These are phyloP conservation scores for Riptortus pedestris DNA, from an alignment of 1,140 invertebrate genomes.

Conservation along the genomic window DNA sequence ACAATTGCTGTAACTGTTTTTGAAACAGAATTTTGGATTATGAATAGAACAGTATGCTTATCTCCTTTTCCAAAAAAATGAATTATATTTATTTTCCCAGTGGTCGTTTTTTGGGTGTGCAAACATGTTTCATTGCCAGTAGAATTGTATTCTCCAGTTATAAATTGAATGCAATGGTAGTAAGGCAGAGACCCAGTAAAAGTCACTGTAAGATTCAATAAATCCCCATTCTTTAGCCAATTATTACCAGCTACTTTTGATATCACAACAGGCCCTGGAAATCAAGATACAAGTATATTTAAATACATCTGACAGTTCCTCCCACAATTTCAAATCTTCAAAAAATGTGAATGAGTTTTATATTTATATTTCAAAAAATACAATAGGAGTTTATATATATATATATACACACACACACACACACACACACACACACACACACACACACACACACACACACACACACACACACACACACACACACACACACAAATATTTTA, in stretches of 20 bases:
- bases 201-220: slow-evolving; percentile 48
- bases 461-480: neutral
- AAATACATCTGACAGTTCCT: neutral
- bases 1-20: slow-evolving; percentile 53
- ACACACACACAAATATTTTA: neutral
- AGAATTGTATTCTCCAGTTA: slow-evolving; percentile 56
- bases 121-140: slow-evolving; percentile 66
- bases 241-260: slow-evolving; percentile 56
- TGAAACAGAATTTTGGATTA: slow-evolving; percentile 61
- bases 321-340: neutral
- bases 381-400: neutral
- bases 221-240: slow-evolving; percentile 68
- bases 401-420: slow-evolving; percentile 14
- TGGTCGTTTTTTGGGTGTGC: slow-evolving; percentile 7
- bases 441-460: neutral
- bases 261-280: slow-evolving; percentile 44
- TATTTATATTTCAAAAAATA: neutral
- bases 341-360: neutral
- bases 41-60: slow-evolving; percentile 58
- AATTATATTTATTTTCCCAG: slow-evolving; percentile 20
- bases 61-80: slow-evolving; percentile 55
- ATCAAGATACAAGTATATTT: neutral
- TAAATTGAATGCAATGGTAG: slow-evolving; percentile 50
- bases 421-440: neutral
- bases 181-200: slow-evolving; percentile 63